Percentiles rank a stretch among this genome's conserved stretches.
Evolutionary conservation across 2,797 vertebrate genomes (phyloP).

Genomic region (Melanotaenia parkinsoni): DNA sequence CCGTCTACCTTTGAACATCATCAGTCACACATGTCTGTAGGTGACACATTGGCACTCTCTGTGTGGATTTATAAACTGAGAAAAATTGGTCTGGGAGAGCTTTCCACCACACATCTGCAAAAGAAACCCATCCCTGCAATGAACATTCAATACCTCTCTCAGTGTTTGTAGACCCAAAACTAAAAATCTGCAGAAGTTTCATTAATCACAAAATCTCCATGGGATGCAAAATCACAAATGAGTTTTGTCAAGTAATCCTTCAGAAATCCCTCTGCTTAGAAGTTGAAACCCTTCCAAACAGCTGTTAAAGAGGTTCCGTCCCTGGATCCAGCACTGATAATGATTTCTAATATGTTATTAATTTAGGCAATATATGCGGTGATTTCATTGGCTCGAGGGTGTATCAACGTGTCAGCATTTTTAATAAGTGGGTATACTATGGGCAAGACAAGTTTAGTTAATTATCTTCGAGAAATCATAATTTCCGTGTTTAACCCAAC

Average conservation of each 20-base stretch:
- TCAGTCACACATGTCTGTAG: slow-evolving; percentile 21
- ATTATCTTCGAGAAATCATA: not conserved
- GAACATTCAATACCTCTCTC: slow-evolving; percentile 8
- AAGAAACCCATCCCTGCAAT: slow-evolving; percentile 11
- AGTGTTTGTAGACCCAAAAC: slow-evolving; percentile 29
- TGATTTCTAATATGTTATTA: slow-evolving; percentile 27
- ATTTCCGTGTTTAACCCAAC: not conserved
- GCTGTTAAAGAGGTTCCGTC: slow-evolving; percentile 40
- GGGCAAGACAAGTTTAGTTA: not conserved
- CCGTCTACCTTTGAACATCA: slow-evolving; percentile 18
- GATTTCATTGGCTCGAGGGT: slow-evolving; percentile 19
- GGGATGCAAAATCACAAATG: slow-evolving; percentile 46
- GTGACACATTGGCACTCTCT: slow-evolving; percentile 20
- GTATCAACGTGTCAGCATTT: not conserved
- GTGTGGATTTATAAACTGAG: slow-evolving; percentile 28
- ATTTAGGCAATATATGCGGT: slow-evolving; percentile 31
- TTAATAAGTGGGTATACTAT: slow-evolving; percentile 14
- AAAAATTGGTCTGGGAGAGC: not conserved
- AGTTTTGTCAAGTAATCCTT: slow-evolving; percentile 40
- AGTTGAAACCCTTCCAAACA: slow-evolving; percentile 41
- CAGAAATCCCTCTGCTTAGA: slow-evolving; percentile 37
- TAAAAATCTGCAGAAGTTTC: slow-evolving; percentile 20
- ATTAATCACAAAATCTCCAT: slow-evolving; percentile 2
- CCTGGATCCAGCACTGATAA: slow-evolving; percentile 35
- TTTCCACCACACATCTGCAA: slow-evolving; percentile 8